These are phyloP conservation scores for Romanogobio albipinnatus DNA, from an alignment of 2,113 vertebrate genomes.

Conservation along the genomic window DNA sequence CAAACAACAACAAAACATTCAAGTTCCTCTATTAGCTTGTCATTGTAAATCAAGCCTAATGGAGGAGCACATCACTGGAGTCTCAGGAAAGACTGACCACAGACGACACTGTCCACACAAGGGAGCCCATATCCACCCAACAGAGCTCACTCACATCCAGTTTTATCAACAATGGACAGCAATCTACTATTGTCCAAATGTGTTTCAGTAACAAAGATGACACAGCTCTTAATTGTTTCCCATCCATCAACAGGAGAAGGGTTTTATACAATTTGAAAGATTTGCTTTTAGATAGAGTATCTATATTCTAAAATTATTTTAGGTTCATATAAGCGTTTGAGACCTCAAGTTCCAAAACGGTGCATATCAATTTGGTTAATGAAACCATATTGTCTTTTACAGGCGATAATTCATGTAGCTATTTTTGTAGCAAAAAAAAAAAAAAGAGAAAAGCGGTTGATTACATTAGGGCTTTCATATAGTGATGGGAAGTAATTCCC, in stretches of 20 bases:
- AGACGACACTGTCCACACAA: constrained; percentile 42
- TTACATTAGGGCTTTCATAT: not conserved
- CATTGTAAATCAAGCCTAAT: constrained; percentile 52
- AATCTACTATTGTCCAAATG: not conserved
- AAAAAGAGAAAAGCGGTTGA: not conserved
- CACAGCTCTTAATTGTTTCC: not conserved
- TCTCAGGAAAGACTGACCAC: constrained; percentile 42
- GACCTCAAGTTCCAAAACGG: not conserved
- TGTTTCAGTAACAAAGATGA: not conserved
- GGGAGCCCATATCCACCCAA: constrained; percentile 23
- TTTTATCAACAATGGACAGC: constrained; percentile 7
- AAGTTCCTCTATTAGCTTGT: constrained; percentile 27
- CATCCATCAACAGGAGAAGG: not conserved
- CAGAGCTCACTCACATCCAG: not conserved
- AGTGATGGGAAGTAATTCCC: not conserved
- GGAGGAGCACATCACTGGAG: constrained; percentile 42
- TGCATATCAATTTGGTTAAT: not conserved
- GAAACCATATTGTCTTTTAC: not conserved
- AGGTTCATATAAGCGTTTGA: not conserved
- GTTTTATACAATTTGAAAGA: not conserved
- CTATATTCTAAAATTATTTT: not conserved
- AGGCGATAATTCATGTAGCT: not conserved
- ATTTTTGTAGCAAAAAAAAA: not conserved
- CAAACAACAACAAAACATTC: not conserved
- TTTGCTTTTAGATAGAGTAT: not conserved